Evolutionary conservation across 2,888 invertebrate genomes (phyloP).

Genomic region (Andrena praecox): DNA sequence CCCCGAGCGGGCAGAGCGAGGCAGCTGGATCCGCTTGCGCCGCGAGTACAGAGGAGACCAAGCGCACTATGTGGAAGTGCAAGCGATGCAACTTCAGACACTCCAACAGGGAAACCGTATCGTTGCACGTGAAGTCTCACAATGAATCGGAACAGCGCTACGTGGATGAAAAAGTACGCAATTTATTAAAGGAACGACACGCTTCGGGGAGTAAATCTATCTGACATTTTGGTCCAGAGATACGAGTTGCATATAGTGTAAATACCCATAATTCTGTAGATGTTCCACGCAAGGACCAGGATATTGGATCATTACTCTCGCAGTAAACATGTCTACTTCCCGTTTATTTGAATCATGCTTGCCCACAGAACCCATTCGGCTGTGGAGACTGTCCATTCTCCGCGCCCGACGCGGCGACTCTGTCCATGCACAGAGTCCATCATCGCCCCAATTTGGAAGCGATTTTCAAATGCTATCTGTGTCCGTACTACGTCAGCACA

Average conservation of each 20-base stretch:
- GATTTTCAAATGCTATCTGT: slow-evolving; percentile 92
- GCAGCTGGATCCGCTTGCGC: slow-evolving; percentile 59
- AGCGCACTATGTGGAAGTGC: slow-evolving; percentile 94
- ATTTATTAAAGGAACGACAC: background rate
- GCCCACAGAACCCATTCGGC: slow-evolving; percentile 72
- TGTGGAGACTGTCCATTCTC: slow-evolving; percentile 92
- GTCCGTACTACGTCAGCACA: slow-evolving; percentile 91
- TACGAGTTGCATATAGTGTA: too few species aligned
- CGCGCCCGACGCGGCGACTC: slow-evolving; percentile 86
- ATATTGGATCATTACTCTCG: too few species aligned
- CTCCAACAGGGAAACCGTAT: slow-evolving; percentile 88
- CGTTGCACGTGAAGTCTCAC: slow-evolving; percentile 89
- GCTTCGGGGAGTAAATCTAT: too few species aligned
- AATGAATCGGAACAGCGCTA: slow-evolving; percentile 84
- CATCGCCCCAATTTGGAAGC: slow-evolving; percentile 90
- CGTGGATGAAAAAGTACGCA: slow-evolving; percentile 55
- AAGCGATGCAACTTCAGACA: slow-evolving; percentile 94
- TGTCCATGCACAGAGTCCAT: slow-evolving; percentile 89
- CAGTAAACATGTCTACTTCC: too few species aligned
- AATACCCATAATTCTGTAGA: too few species aligned
- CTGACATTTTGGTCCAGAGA: too few species aligned
- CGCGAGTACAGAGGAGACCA: slow-evolving; percentile 85
- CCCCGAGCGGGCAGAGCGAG: slow-evolving; percentile 45
- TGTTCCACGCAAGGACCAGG: too few species aligned
- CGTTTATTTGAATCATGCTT: background rate